Evolutionary conservation across 2,113 vertebrate species (phyloP).

Genomic region (Aythya baeri): DNA sequence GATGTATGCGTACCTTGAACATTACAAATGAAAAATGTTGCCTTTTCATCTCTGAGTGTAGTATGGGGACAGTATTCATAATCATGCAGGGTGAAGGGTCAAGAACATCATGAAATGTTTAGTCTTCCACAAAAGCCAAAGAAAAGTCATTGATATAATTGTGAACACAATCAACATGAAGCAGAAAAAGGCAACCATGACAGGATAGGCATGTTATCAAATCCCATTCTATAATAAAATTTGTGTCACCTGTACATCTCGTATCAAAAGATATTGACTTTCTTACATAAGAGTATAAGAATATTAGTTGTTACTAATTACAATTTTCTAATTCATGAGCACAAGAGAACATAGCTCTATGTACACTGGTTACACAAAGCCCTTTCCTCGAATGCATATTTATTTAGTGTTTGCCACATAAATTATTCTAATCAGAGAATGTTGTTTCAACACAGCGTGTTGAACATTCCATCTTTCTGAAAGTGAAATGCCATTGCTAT

Average conservation of each 20-base stretch:
- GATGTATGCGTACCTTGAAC: rapidly evolving
- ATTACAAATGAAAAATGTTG: background rate
- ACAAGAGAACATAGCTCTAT: background rate
- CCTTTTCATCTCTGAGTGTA: background rate
- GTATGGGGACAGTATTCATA: background rate
- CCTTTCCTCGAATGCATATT: background rate
- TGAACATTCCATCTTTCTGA: conserved; percentile 28
- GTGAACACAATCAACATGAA: background rate
- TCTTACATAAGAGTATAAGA: background rate
- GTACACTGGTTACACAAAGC: background rate
- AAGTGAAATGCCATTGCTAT: conserved; percentile 45
- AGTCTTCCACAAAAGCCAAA: background rate
- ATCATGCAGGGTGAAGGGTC: background rate
- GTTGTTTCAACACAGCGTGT: background rate
- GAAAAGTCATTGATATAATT: background rate
- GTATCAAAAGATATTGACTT: background rate
- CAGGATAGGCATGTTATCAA: background rate
- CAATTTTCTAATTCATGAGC: background rate
- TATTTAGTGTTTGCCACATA: background rate
- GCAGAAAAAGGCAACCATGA: background rate
- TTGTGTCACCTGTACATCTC: background rate
- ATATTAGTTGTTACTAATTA: background rate
- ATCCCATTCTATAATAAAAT: background rate
- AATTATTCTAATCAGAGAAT: conserved; percentile 45
- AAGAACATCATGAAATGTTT: background rate